Evolutionary conservation across 2,888 invertebrate genomes (phyloP), one percentile per base, ranked within the genome.

Genomic region (Aphodius granarius): DNA sequence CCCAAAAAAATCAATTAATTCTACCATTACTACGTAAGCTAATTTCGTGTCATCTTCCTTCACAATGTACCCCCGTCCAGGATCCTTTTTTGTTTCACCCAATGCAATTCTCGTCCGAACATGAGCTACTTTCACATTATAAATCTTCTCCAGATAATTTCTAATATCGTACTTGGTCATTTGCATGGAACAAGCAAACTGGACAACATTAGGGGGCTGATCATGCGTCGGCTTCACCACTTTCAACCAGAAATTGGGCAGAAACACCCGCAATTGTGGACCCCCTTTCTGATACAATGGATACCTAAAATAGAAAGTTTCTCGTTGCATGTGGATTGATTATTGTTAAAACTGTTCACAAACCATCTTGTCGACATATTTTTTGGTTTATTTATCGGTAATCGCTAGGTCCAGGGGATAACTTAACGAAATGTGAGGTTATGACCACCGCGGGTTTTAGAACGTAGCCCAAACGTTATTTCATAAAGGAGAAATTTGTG

Each of bases 201-300:
- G 91, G 0, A 97, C 95, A 64, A 94, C 87, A 89, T 98, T 96
- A 70, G 92, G 89, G 2, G 95, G 95, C 80, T 93, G 91, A 43
- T 89, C 89, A 18, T 89, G 87, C 3, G 85, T 83, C 0, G 96
- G 93, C 74, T 92, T 90, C 0, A 98, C 91, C 17, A 98, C 83
- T 88, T 98, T 98, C 93, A 99, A 92, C 97, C 97, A 99, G 88
- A 99, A 99, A 86, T 98, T 97, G 0, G 99, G 98, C 43, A 99
- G 88, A 86, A 97, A 97, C 9, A 98, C 91, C 76, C 98, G 89
- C 43, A 96, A 88, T 85, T 98, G 98, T n/a, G 99, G 98, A 86
- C 96, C 95, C 15, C 98, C 98, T 85, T 91, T 92, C 87, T 94
- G 94, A 87, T 95, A 98, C 62, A 97, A 84, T 0, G 97, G 98